phyloP scores from a whole-genome alignment of 2,797 vertebrate species.

The Brotula barbata region DNA sequence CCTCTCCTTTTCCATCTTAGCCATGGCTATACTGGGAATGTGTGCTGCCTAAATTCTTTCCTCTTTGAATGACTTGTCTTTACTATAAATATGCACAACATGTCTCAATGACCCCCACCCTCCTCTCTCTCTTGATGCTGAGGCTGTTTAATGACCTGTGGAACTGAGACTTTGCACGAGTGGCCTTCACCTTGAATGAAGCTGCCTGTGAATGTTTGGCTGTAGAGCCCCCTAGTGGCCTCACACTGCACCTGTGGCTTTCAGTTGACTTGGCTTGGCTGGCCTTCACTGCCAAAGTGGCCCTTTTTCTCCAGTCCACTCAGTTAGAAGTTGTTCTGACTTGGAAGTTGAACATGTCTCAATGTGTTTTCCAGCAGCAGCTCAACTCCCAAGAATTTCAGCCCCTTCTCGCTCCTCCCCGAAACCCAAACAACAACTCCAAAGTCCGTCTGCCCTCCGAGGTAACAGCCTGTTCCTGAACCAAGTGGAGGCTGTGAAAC shows the following conservation, averaged over 20 bases:
- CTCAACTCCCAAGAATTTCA: slow-evolving; percentile 82
- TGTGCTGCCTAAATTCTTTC: slow-evolving; percentile 25
- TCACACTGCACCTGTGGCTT: slow-evolving; percentile 26
- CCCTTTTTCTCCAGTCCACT: slow-evolving; percentile 21
- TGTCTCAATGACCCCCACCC: slow-evolving; percentile 7
- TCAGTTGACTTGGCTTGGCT: slow-evolving; percentile 28
- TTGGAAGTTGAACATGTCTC: no score
- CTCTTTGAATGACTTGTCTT: slow-evolving; percentile 30
- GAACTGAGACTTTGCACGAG: slow-evolving; percentile 20
- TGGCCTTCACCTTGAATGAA: slow-evolving; percentile 15
- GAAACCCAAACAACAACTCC: slow-evolving; percentile 97
- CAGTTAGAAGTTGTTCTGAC: slow-evolving; percentile 34
- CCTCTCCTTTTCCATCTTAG: slow-evolving; percentile 13
- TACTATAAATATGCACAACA: slow-evolving; percentile 53
- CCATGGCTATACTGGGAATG: slow-evolving; percentile 49
- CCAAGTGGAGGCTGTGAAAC: slow-evolving; percentile 39
- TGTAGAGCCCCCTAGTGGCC: slow-evolving; percentile 67
- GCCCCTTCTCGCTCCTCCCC: slow-evolving; percentile 90
- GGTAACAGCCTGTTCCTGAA: slow-evolving; percentile 81
- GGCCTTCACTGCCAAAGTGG: slow-evolving; percentile 3
- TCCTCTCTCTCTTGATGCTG: slow-evolving; percentile 32
- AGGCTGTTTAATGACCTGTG: slow-evolving; percentile 14
- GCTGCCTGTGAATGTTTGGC: slow-evolving; percentile 36
- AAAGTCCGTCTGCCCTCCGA: slow-evolving; percentile 91
- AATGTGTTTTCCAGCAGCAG: slow-evolving; percentile 74